These are phyloP conservation scores for Adelges cooleyi DNA, from an alignment of 1,140 invertebrate species.

Conservation along the genomic window DNA sequence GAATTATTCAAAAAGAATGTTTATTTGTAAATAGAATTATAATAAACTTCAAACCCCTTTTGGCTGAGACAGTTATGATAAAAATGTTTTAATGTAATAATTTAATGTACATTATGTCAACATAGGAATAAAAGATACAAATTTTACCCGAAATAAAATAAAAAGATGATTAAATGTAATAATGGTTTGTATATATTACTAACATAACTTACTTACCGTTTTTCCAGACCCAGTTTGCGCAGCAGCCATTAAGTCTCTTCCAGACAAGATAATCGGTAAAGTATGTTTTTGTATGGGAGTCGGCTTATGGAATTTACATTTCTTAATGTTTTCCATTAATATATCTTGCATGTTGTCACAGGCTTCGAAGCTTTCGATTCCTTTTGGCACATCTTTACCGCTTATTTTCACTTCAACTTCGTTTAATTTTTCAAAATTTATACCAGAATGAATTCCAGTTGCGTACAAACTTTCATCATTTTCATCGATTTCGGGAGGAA, in stretches of 20 bases:
- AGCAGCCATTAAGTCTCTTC: conserved; percentile 87
- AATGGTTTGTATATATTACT: too few relatives aligned
- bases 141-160: too few relatives aligned
- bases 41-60: too few relatives aligned
- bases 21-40: too few relatives aligned
- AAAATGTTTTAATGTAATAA: too few relatives aligned
- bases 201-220: conserved; percentile 57
- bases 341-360: conserved; percentile 49
- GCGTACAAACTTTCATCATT: conserved; percentile 61
- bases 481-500: conserved; percentile 61
- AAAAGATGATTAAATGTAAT: too few relatives aligned
- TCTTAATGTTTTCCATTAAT: conserved; percentile 64
- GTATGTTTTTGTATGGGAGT: conserved; percentile 88
- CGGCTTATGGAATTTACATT: conserved; percentile 69
- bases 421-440: conserved; percentile 58
- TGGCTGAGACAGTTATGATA: too few relatives aligned
- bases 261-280: conserved; percentile 65
- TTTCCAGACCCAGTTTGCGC: conserved; percentile 97
- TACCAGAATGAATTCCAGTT: conserved; percentile 58
- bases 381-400: conserved; percentile 51
- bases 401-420: conserved; percentile 42
- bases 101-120: too few relatives aligned
- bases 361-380: conserved; percentile 57
- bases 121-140: too few relatives aligned
- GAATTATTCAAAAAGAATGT: too few relatives aligned